Base-by-base conservation (phyloP, 2,888 invertebrate species). In the Agonopterix alstromeriana region DNA sequence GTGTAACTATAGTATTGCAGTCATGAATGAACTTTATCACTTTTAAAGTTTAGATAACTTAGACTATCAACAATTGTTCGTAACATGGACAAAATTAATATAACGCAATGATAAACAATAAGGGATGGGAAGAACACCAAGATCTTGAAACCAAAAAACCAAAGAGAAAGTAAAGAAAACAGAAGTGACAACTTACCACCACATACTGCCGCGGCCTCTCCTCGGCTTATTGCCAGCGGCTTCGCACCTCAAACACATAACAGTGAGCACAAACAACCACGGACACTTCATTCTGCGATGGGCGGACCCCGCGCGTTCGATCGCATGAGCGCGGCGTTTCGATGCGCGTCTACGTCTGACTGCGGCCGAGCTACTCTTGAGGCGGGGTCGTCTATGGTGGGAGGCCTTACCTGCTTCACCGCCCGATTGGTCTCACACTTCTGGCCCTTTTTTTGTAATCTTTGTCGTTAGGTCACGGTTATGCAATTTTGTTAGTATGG, bases 131-230 rank as follows among this genome's bases (percentile, higher is more conserved):
- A n/a, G n/a, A 27, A 27, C 27, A 27, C 27, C 27, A 27, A 27
- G 27, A 27, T 27, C 7, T 27, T 27, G 27, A 35, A 9, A 8
- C 10, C 35, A 35, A 43, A 43, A 43, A 35, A 35, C 35, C 36
- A 36, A 45, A 45, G 45, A 45, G 9, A 12, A 36, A 10, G 27
- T 9, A 27, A 14, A 35, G 46, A 10, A 27, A 46, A 47, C 45
- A 56, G 55, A 63, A 36, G 27, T 27, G 27, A 5, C 27, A 27
- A 91, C 96, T 91, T 89, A 96, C 96, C 96, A 96, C 96, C 96
- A 96, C 94, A 95, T 96, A 67, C 95, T 95, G 77, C 96, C 96
- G 72, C 95, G 92, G 70, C 95, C 95, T 74, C 95, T 90, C 75
- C 94, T 92, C 63, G 91, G 90, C 73, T 93, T 93, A 73, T 90